A percentile compares a stretch with the other conserved stretches of the same genome.
Conservation (phyloP, 2,888 invertebrate species). For the Calameuta filiformis region DNA sequence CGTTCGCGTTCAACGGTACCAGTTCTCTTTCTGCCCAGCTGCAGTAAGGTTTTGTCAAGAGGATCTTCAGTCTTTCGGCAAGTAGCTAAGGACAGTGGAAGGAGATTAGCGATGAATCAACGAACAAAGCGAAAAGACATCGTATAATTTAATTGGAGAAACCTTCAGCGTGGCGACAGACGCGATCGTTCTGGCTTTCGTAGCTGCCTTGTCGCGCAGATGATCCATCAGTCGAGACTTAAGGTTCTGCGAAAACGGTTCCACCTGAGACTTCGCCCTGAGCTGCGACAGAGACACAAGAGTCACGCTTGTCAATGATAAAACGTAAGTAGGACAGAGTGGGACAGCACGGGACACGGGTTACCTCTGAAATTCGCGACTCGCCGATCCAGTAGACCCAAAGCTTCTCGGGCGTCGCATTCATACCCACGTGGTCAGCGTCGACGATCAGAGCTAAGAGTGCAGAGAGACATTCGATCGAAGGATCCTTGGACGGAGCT, state of each 20-base stretch:
- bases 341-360: neutral
- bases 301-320: neutral
- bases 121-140: slow-evolving; percentile 1
- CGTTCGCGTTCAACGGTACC: slow-evolving; percentile 12
- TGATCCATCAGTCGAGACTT: slow-evolving; percentile 29
- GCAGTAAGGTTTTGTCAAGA: slow-evolving; percentile 47
- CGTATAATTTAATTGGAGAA: neutral
- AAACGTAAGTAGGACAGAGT: neutral
- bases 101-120: slow-evolving; percentile 11
- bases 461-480: neutral
- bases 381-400: slow-evolving; percentile 58
- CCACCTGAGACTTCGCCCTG: slow-evolving; percentile 42
- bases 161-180: slow-evolving; percentile 2
- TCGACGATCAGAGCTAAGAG: slow-evolving; percentile 45
- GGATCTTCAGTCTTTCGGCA: slow-evolving; percentile 18
- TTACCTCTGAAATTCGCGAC: slow-evolving; percentile 46
- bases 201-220: slow-evolving; percentile 14
- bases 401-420: slow-evolving; percentile 37
- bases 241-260: slow-evolving; percentile 42
- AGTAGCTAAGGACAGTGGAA: neutral
- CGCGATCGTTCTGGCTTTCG: slow-evolving; percentile 15
- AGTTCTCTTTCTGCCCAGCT: slow-evolving; percentile 49
- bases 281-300: slow-evolving; percentile 32
- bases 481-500: neutral
- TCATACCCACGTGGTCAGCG: slow-evolving; percentile 52